Base-by-base conservation (phyloP, 2,888 invertebrate species). In the Machimus atricapillus region DNA sequence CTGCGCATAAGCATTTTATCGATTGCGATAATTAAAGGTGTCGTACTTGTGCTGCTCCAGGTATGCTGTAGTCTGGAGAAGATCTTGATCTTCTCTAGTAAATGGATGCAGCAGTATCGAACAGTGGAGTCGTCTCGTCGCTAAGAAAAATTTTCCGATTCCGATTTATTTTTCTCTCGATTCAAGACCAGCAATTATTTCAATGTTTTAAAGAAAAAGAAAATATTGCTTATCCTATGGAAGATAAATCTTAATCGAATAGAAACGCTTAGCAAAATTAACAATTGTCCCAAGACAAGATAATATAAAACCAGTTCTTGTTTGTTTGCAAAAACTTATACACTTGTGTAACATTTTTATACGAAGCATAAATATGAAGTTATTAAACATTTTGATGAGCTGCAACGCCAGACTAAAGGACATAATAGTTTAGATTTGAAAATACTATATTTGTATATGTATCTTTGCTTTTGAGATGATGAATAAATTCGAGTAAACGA, bases 21-120 rank as follows among this genome's bases (percentile, higher is more conserved):
- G 86, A 86, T 86, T 86, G 78, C 86, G 78, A 86, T 86, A 86
- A 86, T 86, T 86, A 86, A 86, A 86, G 78, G 86, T 86, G 86
- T 86, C 86, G 86, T 86, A 86, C 85, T 74, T 74, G 85, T 46
- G 85, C 73, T 85, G 58, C 85, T 52, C 46, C 34, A 74, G 85
- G 74, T 85, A 85, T 85, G 73, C 74, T 74, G 85, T 16, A 46
- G 46, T 74, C 23, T 19, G 74, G 31, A 5, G 23, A 31, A 46
- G 40, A 85, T 74, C 85, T 85, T 74, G 43, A 85, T 85, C 74
- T 73, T 85, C n/a, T 43, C 27, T 43, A 9, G 66, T 19, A 56
- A 56, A 56, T 56, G 56, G 19, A 56, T 19, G 56, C 56, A 7
- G 56, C 56, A 7, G 19, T 66, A 66, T 19, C 27, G 27, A 66